Conservation (phyloP, 2,888 invertebrate species). For the Noctua janthina region DNA sequence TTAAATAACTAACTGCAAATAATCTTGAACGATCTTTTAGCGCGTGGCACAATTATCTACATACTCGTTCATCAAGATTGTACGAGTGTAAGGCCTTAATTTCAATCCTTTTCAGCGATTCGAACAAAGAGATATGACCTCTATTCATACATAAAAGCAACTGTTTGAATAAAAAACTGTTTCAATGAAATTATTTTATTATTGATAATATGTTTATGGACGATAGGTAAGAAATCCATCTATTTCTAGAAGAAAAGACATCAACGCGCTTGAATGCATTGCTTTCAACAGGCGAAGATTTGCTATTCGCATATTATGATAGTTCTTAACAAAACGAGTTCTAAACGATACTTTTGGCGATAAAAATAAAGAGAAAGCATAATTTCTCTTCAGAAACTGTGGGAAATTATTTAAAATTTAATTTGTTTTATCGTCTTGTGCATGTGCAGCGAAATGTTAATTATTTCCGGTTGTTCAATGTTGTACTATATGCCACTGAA, state of each 20-base stretch:
- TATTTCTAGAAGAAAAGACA: constrained; percentile 50
- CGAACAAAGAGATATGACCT: constrained; percentile 16
- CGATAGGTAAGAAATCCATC: background rate
- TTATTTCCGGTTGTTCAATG: background rate
- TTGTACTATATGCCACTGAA: background rate
- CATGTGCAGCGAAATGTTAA: constrained; percentile 5
- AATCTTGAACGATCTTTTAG: constrained; percentile 13
- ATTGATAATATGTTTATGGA: constrained; percentile 18
- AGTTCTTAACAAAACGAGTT: constrained; percentile 17
- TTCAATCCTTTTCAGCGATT: constrained; percentile 26
- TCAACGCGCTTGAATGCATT: constrained; percentile 44
- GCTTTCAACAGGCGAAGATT: background rate
- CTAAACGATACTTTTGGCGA: constrained; percentile 8
- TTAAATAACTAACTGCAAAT: constrained; percentile 24
- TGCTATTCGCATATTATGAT: constrained; percentile 16
- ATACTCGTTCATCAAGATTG: constrained; percentile 34
- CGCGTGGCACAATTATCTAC: constrained; percentile 19
- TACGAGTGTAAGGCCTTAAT: constrained; percentile 20
- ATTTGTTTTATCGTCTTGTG: constrained; percentile 12
- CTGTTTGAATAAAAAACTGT: constrained; percentile 18
- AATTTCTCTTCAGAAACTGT: constrained; percentile 20
- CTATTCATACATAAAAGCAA: constrained; percentile 17
- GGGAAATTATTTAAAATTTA: constrained; percentile 18
- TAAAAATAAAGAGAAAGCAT: constrained; percentile 39
- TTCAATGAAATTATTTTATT: constrained; percentile 4